phyloP scores from a whole-genome alignment of 2,888 invertebrate genomes.

The Tachystola acroxantha region DNA sequence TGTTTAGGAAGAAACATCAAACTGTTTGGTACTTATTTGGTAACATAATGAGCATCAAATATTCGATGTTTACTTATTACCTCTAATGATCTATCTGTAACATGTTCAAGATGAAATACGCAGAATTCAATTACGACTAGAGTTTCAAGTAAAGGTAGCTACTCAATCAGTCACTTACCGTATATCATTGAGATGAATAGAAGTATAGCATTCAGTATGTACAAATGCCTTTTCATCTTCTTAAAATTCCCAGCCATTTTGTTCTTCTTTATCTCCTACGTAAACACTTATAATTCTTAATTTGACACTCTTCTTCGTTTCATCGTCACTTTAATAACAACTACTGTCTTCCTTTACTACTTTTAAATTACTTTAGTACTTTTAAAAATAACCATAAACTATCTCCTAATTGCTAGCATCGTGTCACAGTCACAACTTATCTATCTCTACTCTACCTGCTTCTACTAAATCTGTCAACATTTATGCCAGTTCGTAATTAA shows the following conservation, averaged over 20 bases:
- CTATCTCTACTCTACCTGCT: slow-evolving; percentile 37
- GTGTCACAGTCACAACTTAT: slow-evolving; percentile 56
- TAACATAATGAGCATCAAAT: too few relatives aligned
- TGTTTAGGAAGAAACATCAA: too few relatives aligned
- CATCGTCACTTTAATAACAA: slow-evolving; percentile 52
- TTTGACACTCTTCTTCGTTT: slow-evolving; percentile 55
- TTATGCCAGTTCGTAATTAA: slow-evolving; percentile 57
- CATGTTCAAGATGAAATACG: too few relatives aligned
- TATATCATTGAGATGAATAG: slow-evolving; percentile 65
- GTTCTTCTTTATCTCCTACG: slow-evolving; percentile 24
- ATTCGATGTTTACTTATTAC: too few relatives aligned
- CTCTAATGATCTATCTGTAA: too few relatives aligned
- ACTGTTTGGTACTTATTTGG: too few relatives aligned
- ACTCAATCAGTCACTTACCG: slow-evolving; percentile 62
- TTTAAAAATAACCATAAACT: slow-evolving; percentile 23
- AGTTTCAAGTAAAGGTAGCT: too few relatives aligned
- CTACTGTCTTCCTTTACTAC: slow-evolving; percentile 14
- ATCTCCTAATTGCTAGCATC: slow-evolving; percentile 36
- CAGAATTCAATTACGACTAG: too few relatives aligned
- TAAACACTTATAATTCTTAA: slow-evolving; percentile 31
- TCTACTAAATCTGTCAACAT: slow-evolving; percentile 61
- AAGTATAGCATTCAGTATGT: slow-evolving; percentile 58
- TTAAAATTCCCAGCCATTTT: slow-evolving; percentile 61
- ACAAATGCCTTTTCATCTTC: slow-evolving; percentile 60
- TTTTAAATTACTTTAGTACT: slow-evolving; percentile 34